Conservation (phyloP, 2,888 invertebrate species). For the Volucella inanis region DNA sequence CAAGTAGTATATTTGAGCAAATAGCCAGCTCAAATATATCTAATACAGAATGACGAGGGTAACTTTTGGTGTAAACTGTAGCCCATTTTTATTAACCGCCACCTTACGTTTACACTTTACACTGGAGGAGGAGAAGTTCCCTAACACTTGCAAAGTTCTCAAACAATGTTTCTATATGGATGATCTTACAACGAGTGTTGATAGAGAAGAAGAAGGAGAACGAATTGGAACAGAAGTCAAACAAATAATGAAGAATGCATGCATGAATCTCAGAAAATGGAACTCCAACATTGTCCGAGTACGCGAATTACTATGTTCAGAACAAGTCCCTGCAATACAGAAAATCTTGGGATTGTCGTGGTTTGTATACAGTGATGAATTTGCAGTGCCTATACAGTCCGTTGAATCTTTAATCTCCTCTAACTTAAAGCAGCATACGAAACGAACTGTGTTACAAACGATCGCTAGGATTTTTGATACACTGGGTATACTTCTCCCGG, state of each 20-base stretch:
- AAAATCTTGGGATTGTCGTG: slow-evolving; percentile 18
- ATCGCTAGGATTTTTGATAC: slow-evolving; percentile 10
- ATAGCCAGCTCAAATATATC: neutral
- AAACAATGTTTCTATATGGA: slow-evolving; percentile 15
- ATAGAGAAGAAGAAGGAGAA: neutral
- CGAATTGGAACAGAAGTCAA: neutral
- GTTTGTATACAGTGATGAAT: neutral
- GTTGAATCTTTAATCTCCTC: neutral
- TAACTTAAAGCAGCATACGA: neutral
- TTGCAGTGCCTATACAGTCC: neutral
- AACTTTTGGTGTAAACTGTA: slow-evolving; percentile 1
- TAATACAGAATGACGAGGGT: slow-evolving; percentile 14
- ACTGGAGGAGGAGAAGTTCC: neutral
- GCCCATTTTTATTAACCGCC: slow-evolving; percentile 9
- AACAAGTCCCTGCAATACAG: neutral
- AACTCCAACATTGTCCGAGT: too few species aligned
- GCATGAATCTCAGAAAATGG: neutral
- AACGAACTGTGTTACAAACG: slow-evolving; percentile 2
- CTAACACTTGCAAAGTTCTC: neutral
- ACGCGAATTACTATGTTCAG: too few species aligned
- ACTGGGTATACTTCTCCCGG: slow-evolving; percentile 2
- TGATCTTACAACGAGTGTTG: neutral
- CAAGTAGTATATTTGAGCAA: too few species aligned
- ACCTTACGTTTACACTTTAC: neutral
- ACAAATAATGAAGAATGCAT: neutral